A percentile compares a stretch with the other conserved stretches of the same genome.
These are phyloP conservation scores for Chouioia cunea DNA, from an alignment of 2,888 invertebrate species.

Conservation along the genomic window DNA sequence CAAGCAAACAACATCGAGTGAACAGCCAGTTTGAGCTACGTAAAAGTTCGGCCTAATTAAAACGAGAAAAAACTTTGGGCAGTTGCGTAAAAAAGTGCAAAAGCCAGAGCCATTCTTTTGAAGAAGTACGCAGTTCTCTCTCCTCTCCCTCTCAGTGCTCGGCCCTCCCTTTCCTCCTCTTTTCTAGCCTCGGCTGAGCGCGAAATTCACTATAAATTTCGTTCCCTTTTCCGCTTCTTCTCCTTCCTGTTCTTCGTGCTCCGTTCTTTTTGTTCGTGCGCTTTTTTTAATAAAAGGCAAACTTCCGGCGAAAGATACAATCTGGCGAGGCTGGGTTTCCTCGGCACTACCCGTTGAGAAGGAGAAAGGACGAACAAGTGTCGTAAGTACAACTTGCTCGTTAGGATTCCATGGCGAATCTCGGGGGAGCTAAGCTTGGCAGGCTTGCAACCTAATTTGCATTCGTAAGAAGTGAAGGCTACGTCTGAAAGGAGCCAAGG, in stretches of 20 bases:
- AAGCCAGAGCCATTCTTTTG: constrained; percentile 3
- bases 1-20: constrained; percentile 23
- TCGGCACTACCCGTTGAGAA: neutral
- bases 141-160: too few species aligned
- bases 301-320: constrained; percentile 31
- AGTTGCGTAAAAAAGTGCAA: constrained; percentile 12
- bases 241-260: neutral
- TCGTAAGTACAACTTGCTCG: too few species aligned
- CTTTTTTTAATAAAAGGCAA: constrained; percentile 23
- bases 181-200: neutral
- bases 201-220: constrained; percentile 36
- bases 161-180: neutral
- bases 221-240: constrained; percentile 6
- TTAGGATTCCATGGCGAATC: too few species aligned
- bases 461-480: constrained; percentile 44
- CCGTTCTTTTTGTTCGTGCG: neutral
- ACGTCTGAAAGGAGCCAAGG: constrained; percentile 28
- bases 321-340: constrained; percentile 14
- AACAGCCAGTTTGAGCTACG: neutral
- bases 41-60: constrained; percentile 34
- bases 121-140: neutral
- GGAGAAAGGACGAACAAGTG: too few species aligned
- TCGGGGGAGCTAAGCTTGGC: constrained; percentile 33
- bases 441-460: constrained; percentile 50
- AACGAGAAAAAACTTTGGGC: constrained; percentile 17